phyloP scores from a whole-genome alignment of 2,797 vertebrate species.

The Distichodus sexfasciatus region DNA sequence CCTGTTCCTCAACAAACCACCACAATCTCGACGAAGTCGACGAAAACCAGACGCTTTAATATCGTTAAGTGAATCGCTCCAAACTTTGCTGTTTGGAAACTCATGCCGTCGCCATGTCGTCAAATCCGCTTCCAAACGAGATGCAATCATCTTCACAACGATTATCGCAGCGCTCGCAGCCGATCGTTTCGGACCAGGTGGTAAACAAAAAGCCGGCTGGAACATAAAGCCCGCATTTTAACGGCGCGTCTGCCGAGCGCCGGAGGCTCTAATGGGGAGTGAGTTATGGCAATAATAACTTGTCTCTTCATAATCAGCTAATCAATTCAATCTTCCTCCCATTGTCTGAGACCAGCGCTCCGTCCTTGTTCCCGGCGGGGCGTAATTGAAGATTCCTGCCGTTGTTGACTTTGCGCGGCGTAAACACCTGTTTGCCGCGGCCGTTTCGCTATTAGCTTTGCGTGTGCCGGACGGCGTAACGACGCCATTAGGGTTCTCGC shows the following conservation, averaged over 20 bases:
- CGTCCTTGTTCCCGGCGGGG: constrained; percentile 60
- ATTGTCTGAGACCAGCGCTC: constrained; percentile 67
- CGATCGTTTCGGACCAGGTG: constrained; percentile 35
- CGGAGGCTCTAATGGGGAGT: constrained; percentile 57
- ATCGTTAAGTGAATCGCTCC: no score
- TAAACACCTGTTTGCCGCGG: constrained; percentile 74
- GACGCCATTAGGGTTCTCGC: neutral
- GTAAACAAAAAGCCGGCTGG: constrained; percentile 55
- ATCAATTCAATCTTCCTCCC: constrained; percentile 78
- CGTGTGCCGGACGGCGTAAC: constrained; percentile 55
- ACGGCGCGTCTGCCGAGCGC: constrained; percentile 55
- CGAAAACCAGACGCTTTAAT: no score
- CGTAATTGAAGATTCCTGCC: constrained; percentile 72
- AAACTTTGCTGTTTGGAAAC: no score
- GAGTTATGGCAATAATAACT: constrained; percentile 82
- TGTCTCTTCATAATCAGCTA: constrained; percentile 78
- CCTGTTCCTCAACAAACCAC: no score
- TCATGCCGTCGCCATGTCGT: no score
- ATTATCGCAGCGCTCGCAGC: constrained; percentile 31
- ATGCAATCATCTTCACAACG: neutral
- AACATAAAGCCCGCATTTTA: constrained; percentile 67
- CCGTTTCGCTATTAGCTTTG: constrained; percentile 43
- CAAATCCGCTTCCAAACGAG: constrained; percentile 1
- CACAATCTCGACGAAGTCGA: no score
- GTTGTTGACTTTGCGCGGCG: constrained; percentile 68